These are phyloP conservation scores for Elegia similella DNA, from an alignment of 2,888 invertebrate genomes.

Conservation along the genomic window DNA sequence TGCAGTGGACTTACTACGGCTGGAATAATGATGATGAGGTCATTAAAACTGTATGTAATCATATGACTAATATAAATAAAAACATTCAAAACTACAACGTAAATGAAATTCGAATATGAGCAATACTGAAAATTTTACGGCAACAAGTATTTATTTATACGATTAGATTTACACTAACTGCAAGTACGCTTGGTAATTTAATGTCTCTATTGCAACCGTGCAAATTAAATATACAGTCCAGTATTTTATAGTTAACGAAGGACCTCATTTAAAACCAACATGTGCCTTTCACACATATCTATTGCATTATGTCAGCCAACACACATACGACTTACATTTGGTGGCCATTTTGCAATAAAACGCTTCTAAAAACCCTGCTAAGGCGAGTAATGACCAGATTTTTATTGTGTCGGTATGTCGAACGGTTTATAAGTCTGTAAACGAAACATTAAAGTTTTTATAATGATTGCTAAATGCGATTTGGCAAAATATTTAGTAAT, in stretches of 20 bases:
- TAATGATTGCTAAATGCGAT: neutral
- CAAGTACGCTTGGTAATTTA: neutral
- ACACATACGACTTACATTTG: constrained; percentile 21
- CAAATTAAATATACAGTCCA: neutral
- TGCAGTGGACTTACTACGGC: too few relatives aligned
- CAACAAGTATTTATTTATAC: too few relatives aligned
- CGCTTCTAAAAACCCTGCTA: constrained; percentile 21
- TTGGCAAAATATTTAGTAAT: neutral
- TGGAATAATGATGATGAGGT: too few relatives aligned
- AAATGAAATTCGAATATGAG: too few relatives aligned
- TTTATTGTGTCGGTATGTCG: constrained; percentile 16
- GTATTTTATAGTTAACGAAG: constrained; percentile 8
- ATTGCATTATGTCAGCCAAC: constrained; percentile 15
- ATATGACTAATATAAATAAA: too few relatives aligned
- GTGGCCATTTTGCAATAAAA: constrained; percentile 25
- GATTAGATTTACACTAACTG: too few relatives aligned
- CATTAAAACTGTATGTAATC: too few relatives aligned
- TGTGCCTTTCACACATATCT: constrained; percentile 24
- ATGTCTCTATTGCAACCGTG: neutral
- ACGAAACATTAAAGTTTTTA: neutral
- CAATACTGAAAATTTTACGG: too few relatives aligned
- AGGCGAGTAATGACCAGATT: constrained; percentile 21
- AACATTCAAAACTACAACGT: too few relatives aligned
- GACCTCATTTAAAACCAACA: constrained; percentile 19
- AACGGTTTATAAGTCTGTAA: neutral